Evolutionary conservation across 2,888 invertebrate species (phyloP), one percentile per base, ranked within the genome.

Genomic region (Conus canariensis): DNA sequence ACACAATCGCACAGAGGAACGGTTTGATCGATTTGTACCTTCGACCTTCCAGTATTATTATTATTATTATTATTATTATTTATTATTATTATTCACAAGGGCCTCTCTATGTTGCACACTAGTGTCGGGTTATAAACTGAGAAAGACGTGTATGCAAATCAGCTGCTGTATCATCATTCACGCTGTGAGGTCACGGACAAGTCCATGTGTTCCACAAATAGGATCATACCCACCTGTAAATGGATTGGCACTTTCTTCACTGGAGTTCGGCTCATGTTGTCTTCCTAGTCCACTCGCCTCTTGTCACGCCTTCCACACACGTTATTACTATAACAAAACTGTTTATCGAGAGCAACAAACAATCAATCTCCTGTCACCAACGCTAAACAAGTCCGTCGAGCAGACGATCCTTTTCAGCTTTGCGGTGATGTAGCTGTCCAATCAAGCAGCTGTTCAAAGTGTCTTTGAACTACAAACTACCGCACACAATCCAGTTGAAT

Each of bases 201-300:
- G 45, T 45, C 45, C 45, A 45, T 45, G 45, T 45, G 45, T 45
- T 45, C 45, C 45, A 45, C 45, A 45, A 80, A 14, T 80, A 14
- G 14, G 14, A 22, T 80, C n/a, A 80, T n/a, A 64, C 92, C 90
- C 93, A 95, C 95, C 95, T 95, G 95, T 90, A 95, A 93, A 97
- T 99, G 99, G 96, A 99, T 98, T 91, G 99, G 99, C 92, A 99
- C 98, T 97, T 99, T 99, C 97, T 99, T 99, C 94, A 98, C 98
- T 80, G 95, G 95, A 30, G 94, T 95, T 87, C 94, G 91, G 89
- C 93, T 91, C 91, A 91, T 91, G 83, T 7, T 90, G 85, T 56
- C n/a, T 56, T 45, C 45, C 45, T 10, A 19, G 45, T 45, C 45
- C 45, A 45, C 45, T 83, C 67, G 16, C 9, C 12, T 88, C 82